phyloP scores from a whole-genome alignment of 1,140 invertebrate genomes.

The Sweltsa coloradensis region DNA sequence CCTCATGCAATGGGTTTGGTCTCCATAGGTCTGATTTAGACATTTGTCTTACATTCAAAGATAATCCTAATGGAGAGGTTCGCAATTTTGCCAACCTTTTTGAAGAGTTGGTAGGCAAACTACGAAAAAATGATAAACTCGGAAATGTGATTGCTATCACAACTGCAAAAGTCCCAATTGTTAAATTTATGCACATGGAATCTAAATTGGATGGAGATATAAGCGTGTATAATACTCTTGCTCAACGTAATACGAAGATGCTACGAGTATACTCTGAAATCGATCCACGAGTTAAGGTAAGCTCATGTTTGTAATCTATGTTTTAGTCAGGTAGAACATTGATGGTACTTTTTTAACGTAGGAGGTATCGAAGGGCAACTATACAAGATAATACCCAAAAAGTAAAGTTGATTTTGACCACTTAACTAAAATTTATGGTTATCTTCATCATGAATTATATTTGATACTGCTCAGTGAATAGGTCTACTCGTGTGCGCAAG shows the following conservation, averaged over 20 bases:
- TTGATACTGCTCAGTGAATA: no score
- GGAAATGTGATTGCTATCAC: conserved; percentile 38
- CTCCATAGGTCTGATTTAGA: conserved; percentile 45
- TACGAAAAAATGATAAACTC: conserved; percentile 30
- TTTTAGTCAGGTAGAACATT: no score
- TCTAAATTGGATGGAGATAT: conserved; percentile 43
- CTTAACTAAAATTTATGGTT: no score
- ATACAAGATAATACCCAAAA: no score
- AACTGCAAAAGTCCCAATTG: conserved; percentile 52
- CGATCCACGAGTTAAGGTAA: conserved; percentile 36
- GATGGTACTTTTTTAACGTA: no score
- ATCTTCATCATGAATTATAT: no score
- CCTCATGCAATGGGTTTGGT: conserved; percentile 50
- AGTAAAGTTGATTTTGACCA: no score
- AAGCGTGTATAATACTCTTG: conserved; percentile 46
- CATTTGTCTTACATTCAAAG: conserved; percentile 42
- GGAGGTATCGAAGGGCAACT: no score
- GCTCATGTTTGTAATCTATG: no score
- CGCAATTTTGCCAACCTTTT: conserved; percentile 12
- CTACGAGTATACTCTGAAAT: conserved; percentile 37
- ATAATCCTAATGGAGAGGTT: conserved; percentile 22
- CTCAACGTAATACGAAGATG: conserved; percentile 41
- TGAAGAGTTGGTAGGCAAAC: conserved; percentile 28
- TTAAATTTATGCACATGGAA: conserved; percentile 40
- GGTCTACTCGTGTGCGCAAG: no score